Base-by-base conservation (phyloP, 1,140 invertebrate genomes). In the Drosophila parabipectinata region DNA sequence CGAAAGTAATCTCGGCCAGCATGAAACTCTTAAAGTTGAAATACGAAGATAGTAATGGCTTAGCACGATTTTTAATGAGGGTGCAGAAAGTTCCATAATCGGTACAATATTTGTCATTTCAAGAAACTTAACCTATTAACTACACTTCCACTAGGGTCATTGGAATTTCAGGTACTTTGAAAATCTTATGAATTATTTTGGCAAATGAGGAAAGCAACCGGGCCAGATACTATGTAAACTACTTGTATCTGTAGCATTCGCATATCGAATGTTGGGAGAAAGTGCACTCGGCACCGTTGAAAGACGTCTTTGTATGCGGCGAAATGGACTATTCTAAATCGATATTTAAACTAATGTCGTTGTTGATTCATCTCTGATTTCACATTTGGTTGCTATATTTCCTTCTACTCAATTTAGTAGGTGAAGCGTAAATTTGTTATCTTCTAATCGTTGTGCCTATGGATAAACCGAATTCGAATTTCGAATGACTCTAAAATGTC, bases 121-220 rank as follows among this genome's bases (percentile, higher is more conserved):
- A 71, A 77, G 67, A 60, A 81, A 48, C 84, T 88, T 88, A 83
- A 79, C 57, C 79, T 88, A 88, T 73, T 77, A 77, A 34, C 57
- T 68, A 69, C 72, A 81, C 72, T 87, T 87, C 78, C 78, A 76
- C 53, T 68, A 56, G 83, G 69, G 59, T 79, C 53, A 63, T 69
- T 87, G 83, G 76, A 88, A 88, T 83, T 79, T 88, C 83, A 88
- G 83, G 83, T 88, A 88, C 83, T 83, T 88, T 88, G 54, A 88
- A 88, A 88, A 88, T 88, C 83, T 88, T 88, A 88, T 77, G 83
- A 88, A 88, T 88, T 82, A 88, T 87, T 81, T 81, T 83, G 83
- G 75, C 83, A 88, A 83, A 62, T 67, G 78, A 87, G 71, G 72
- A 78, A 82, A 78, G 72, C 62, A 64, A 57, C 82, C 41, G 61